Conservation (phyloP, 2,888 invertebrate species). For the Cerceris rybyensis region DNA sequence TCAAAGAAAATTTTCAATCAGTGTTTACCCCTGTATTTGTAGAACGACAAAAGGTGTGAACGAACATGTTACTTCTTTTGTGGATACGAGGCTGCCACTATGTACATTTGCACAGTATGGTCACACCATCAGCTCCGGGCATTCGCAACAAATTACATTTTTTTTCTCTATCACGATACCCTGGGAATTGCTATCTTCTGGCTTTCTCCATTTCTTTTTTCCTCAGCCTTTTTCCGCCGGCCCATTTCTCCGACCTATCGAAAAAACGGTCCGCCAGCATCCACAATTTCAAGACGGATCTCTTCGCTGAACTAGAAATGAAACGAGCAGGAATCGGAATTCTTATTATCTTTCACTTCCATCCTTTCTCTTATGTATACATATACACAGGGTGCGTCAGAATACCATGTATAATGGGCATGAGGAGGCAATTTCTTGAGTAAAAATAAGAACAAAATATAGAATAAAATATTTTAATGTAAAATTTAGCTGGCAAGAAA, state of each 20-base stretch:
- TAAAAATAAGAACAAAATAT: too few species aligned
- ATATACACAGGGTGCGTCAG: too few species aligned
- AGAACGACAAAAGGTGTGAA: background rate
- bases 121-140: constrained; percentile 22
- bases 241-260: constrained; percentile 42
- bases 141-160: constrained; percentile 38
- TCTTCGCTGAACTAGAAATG: constrained; percentile 36
- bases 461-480: too few species aligned
- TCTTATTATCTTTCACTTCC: constrained; percentile 48
- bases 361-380: background rate
- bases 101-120: constrained; percentile 8
- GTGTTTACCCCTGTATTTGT: too few species aligned
- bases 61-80: background rate
- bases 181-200: constrained; percentile 13
- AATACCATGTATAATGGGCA: too few species aligned
- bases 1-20: too few species aligned
- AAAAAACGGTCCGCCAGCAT: constrained; percentile 51
- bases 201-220: constrained; percentile 24
- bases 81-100: background rate
- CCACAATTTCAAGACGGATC: constrained; percentile 54
- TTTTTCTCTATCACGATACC: constrained; percentile 30
- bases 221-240: constrained; percentile 11
- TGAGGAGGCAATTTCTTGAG: too few species aligned
- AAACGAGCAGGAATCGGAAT: constrained; percentile 53
- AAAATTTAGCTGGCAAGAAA: too few species aligned